Base-by-base conservation (phyloP, 92 coral and sea anemone genomes). In the Plumapathes pennacea region DNA sequence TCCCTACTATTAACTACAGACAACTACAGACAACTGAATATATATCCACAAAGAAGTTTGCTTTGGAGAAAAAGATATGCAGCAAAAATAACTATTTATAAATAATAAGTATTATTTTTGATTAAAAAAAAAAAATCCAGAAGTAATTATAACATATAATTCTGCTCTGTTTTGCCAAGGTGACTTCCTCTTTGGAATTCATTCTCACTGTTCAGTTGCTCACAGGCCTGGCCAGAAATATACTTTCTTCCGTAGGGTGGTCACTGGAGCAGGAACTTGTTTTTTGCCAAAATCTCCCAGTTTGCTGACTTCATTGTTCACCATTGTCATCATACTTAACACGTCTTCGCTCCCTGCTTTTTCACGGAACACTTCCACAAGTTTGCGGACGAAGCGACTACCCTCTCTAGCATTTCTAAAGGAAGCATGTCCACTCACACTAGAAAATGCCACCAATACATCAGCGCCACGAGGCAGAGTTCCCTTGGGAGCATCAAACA, bases 271-370 rank as follows among this genome's bases (percentile, higher is more conserved):
- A 38, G 95, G 79, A 5, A 87, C 82, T 55, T 90, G 97, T 45
- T 81, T 90, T 8, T 55, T 11, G 9, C 56, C 62, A 21, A 80
- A 15, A 13, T 49, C 60, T 1, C 89, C 88, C 64, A 44, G 56
- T 18, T 44, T 28, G 23, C 77, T 54, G 12, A 85, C 73, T 10
- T 54, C 38, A 9, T 48, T 39, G 9, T 56, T 85, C 19, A 90
- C 97, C 38, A 57, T 64, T n/a, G 87, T 77, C 48, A 90, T 72
- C 97, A 90, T 90, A 32, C 92, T 71, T 31, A 71, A 60, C 11
- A 90, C 62, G 60, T 90, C 87, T 43, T 82, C 95, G 12, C 57
- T n/a, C 2, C 69, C 28, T 3, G 97, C 94, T 31, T 62, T 26
- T 13, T 77, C 67, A 8, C 54, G 18, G 50, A 90, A 72, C 10